A percentile compares a stretch with the other conserved stretches of the same genome.
Conservation (phyloP, 2,888 invertebrate genomes). For the Aleiodes testaceus region DNA sequence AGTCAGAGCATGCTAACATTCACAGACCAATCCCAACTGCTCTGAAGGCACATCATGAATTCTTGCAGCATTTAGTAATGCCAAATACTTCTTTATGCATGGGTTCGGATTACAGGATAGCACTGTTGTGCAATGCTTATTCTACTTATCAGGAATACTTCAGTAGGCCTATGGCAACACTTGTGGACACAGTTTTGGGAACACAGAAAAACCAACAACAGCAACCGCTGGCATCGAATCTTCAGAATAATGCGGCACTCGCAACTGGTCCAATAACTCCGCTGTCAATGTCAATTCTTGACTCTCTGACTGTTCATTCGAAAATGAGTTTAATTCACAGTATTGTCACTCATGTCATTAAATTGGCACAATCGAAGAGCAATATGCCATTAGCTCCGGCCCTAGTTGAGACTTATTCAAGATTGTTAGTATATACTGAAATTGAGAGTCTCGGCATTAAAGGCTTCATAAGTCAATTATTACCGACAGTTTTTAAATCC, state of each 20-base stretch:
- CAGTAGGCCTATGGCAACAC: slow-evolving; percentile 91
- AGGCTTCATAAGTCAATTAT: slow-evolving; percentile 93
- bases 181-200: slow-evolving; percentile 89
- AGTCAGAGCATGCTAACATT: slow-evolving; percentile 87
- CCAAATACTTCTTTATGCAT: slow-evolving; percentile 83
- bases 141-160: slow-evolving; percentile 95
- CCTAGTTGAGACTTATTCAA: slow-evolving; percentile 94
- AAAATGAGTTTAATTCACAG: slow-evolving; percentile 93
- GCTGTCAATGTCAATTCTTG: slow-evolving; percentile 92
- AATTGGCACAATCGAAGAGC: slow-evolving; percentile 89
- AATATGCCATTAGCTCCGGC: slow-evolving; percentile 91
- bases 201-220: slow-evolving; percentile 78
- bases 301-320: slow-evolving; percentile 95
- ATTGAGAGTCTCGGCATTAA: slow-evolving; percentile 97
- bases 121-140: slow-evolving; percentile 95
- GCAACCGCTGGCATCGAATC: slow-evolving; percentile 71
- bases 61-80: slow-evolving; percentile 87
- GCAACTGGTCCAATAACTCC: slow-evolving; percentile 85
- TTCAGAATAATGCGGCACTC: slow-evolving; percentile 74
- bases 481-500: slow-evolving; percentile 92
- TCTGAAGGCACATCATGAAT: slow-evolving; percentile 88
- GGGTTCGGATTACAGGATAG: slow-evolving; percentile 92
- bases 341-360: slow-evolving; percentile 92
- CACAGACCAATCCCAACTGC: slow-evolving; percentile 85
- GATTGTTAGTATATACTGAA: slow-evolving; percentile 94